Percentiles rank a stretch among this genome's conserved stretches.
Evolutionary conservation across 2,797 vertebrate species (phyloP).

Genomic region (Loriculus beryllinus): DNA sequence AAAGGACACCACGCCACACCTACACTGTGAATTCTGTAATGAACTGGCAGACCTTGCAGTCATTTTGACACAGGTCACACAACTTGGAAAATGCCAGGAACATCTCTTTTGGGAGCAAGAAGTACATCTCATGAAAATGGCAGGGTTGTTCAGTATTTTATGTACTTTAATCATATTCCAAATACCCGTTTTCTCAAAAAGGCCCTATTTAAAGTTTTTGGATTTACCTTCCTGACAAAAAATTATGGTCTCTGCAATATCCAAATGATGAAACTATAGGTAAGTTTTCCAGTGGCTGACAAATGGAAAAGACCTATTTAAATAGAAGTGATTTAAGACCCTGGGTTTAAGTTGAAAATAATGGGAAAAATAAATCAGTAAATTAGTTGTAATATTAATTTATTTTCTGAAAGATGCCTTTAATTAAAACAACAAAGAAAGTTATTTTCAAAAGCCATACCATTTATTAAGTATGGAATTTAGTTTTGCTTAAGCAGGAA

Average conservation of each 20-base stretch:
- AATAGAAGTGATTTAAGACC: background rate
- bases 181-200: background rate
- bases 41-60: background rate
- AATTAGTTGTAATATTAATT: background rate
- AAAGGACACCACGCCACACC: background rate
- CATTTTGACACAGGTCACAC: background rate
- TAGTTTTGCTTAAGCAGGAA: background rate
- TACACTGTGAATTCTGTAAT: background rate
- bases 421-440: background rate
- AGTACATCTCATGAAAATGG: background rate
- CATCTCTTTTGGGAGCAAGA: constrained; percentile 7
- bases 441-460: background rate
- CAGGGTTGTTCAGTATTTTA: background rate
- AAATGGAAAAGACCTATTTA: background rate
- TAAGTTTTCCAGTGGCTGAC: background rate
- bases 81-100: background rate
- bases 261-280: background rate
- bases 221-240: constrained; percentile 6
- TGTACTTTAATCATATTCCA: background rate
- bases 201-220: background rate
- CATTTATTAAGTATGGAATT: background rate
- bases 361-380: accelerated
- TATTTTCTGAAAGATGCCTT: background rate
- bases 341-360: background rate
- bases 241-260: background rate